Conservation (phyloP, 2,113 vertebrate species). For the Nannobrachium achirus region DNA sequence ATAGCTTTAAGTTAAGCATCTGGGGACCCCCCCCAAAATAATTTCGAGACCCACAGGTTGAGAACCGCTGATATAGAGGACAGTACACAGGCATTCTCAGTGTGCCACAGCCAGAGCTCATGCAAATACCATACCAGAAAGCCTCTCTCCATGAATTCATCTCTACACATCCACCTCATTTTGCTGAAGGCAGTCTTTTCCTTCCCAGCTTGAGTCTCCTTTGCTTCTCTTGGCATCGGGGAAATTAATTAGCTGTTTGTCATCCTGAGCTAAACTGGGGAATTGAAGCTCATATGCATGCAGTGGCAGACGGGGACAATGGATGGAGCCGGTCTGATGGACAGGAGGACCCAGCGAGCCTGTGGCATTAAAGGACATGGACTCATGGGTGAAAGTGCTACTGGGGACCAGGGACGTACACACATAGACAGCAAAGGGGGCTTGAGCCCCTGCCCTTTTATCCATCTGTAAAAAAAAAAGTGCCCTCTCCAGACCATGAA, state of each 20-base stretch:
- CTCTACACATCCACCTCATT: conserved; percentile 72
- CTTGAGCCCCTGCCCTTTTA: too few species aligned
- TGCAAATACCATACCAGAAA: conserved; percentile 80
- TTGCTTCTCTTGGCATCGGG: conserved; percentile 68
- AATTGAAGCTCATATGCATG: conserved; percentile 49
- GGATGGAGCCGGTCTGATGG: conserved; percentile 42
- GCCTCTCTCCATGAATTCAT: conserved; percentile 80
- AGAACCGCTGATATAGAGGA: conserved; percentile 70
- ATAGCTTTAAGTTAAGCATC: too few species aligned
- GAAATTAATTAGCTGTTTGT: conserved; percentile 84
- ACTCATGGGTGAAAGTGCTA: conserved; percentile 41
- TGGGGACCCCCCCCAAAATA: too few species aligned
- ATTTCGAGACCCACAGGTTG: too few species aligned
- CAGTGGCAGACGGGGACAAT: conserved; percentile 41
- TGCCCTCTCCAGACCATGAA: too few species aligned
- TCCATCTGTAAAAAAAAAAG: too few species aligned
- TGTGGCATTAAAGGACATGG: conserved; percentile 17
- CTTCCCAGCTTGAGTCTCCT: conserved; percentile 73
- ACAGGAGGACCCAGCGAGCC: conserved; percentile 32
- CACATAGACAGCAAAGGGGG: too few species aligned
- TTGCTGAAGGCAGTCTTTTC: conserved; percentile 74
- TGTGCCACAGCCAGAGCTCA: conserved; percentile 83
- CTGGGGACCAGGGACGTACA: too few species aligned
- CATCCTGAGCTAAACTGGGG: conserved; percentile 75
- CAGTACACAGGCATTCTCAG: conserved; percentile 81